phyloP scores from a whole-genome alignment of 2,113 vertebrate genomes.

The Isichthys henryi region DNA sequence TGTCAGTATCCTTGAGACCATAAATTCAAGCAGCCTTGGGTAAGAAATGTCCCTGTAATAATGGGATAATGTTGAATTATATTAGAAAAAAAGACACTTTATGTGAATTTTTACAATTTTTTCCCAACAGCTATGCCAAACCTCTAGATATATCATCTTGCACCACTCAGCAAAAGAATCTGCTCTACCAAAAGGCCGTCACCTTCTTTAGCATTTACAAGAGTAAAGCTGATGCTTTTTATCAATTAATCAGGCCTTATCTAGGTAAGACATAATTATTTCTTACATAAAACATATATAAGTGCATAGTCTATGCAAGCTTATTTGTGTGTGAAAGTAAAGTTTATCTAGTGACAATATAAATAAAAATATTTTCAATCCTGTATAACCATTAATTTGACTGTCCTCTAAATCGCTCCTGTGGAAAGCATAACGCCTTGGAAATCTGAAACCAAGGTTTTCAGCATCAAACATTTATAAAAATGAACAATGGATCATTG shows the following conservation, averaged over 20 bases:
- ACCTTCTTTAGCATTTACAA: slow-evolving; percentile 39
- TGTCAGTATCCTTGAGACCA: slow-evolving; percentile 27
- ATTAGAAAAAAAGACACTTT: background rate
- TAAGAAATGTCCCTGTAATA: slow-evolving; percentile 45
- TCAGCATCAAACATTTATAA: background rate
- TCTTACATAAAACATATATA: background rate
- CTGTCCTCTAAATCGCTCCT: background rate
- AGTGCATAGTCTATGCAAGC: background rate
- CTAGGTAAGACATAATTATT: slow-evolving; percentile 51
- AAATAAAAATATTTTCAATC: background rate
- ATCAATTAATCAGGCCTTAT: slow-evolving; percentile 50
- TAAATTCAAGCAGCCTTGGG: slow-evolving; percentile 51
- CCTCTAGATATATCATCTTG: slow-evolving; percentile 48
- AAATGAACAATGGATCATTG: background rate
- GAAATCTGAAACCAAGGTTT: background rate
- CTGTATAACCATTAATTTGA: background rate
- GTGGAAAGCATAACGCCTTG: background rate
- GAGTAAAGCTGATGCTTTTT: slow-evolving; percentile 30
- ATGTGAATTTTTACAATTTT: background rate
- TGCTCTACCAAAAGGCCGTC: slow-evolving; percentile 52
- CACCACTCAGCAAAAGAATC: slow-evolving; percentile 34
- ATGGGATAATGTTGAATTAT: background rate
- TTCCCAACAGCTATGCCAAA: slow-evolving; percentile 35
- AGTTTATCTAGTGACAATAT: background rate
- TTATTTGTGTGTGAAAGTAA: background rate